These are phyloP conservation scores for Prionace glauca DNA, from an alignment of 2,797 vertebrate species.

Conservation along the genomic window DNA sequence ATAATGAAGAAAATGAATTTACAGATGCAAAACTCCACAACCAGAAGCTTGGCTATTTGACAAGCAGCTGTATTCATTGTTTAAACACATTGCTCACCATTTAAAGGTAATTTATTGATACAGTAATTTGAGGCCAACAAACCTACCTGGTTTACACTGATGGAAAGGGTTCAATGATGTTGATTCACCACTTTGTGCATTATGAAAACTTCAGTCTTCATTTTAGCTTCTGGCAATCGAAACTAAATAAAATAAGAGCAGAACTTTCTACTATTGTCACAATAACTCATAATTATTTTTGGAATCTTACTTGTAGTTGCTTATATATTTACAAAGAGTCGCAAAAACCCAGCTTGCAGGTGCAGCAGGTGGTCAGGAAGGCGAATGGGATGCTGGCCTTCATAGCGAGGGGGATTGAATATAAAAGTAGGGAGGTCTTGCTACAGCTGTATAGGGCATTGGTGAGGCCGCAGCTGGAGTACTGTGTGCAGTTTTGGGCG, in stretches of 20 bases:
- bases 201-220: too few relatives aligned
- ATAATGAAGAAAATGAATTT: too few relatives aligned
- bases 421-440: too few relatives aligned
- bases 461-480: too few relatives aligned
- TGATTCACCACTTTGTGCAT: background rate
- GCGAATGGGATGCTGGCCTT: too few relatives aligned
- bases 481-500: too few relatives aligned
- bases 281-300: background rate
- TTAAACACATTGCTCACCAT: background rate
- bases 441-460: too few relatives aligned
- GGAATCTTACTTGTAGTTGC: background rate
- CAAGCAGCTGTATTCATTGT: background rate
- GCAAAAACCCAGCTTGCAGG: too few relatives aligned
- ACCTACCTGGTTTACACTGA: background rate
- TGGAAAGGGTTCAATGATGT: background rate
- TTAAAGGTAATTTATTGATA: too few relatives aligned
- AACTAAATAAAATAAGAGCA: background rate
- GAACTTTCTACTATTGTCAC: background rate
- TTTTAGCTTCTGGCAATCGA: background rate
- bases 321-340: background rate
- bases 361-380: too few relatives aligned
- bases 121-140: background rate
- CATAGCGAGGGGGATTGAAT: too few relatives aligned
- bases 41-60: background rate
- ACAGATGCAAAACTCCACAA: background rate